phyloP scores from a whole-genome alignment of 2,113 vertebrate species.

The Podarcis muralis region DNA sequence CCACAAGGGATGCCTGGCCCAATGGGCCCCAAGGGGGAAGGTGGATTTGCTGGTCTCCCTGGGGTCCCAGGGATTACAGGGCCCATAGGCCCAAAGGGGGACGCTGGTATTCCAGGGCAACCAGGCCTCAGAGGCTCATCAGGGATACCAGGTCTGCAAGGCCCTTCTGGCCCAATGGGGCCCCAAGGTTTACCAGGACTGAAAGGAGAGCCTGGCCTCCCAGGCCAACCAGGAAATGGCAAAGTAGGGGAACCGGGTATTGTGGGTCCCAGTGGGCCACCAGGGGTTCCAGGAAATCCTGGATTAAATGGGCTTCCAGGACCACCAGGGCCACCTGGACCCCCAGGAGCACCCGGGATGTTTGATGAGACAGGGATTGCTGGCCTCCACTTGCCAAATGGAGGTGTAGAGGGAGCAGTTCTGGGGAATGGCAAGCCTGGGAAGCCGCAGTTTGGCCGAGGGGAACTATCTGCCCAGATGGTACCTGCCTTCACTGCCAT shows the following conservation, averaged over 20 bases:
- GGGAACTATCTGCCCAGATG: conserved; percentile 84
- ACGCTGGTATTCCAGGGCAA: conserved; percentile 85
- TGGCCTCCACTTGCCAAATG: conserved; percentile 81
- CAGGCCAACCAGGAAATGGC: conserved; percentile 86
- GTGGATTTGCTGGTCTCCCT: conserved; percentile 86
- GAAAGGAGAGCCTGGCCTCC: conserved; percentile 89
- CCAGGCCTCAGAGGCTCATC: conserved; percentile 90
- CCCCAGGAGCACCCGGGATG: conserved; percentile 77
- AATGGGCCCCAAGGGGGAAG: conserved; percentile 91
- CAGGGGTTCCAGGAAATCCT: conserved; percentile 84
- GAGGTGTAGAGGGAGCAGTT: conserved; percentile 86
- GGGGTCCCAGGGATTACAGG: conserved; percentile 88
- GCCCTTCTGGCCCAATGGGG: conserved; percentile 92
- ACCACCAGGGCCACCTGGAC: conserved; percentile 81
- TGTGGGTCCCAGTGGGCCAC: conserved; percentile 88
- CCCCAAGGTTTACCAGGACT: conserved; percentile 90
- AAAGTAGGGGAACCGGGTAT: conserved; percentile 84
- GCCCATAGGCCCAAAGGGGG: conserved; percentile 84
- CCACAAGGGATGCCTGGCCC: conserved; percentile 85
- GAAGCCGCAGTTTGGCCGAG: conserved; percentile 84
- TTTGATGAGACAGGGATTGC: conserved; percentile 84
- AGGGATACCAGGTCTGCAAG: conserved; percentile 93
- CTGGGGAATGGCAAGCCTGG: conserved; percentile 82
- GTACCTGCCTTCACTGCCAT: conserved; percentile 95
- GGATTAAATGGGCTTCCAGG: conserved; percentile 87